Conservation (phyloP, 2,113 vertebrate species). For the Cricetomys ansorgei region DNA sequence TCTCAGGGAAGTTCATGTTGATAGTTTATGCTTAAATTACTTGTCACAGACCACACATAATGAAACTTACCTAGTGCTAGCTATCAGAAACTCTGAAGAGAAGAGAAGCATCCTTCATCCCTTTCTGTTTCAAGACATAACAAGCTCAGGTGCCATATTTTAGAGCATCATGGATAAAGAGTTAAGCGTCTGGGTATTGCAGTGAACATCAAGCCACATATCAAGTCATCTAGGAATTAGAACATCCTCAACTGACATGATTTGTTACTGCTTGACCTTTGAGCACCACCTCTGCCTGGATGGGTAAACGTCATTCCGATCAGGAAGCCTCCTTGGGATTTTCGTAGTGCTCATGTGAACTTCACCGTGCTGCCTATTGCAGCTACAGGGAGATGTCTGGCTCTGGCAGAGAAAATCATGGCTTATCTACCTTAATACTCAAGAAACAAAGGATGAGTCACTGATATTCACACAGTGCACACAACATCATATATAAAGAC, state of each 20-base stretch:
- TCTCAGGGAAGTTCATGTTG: not conserved
- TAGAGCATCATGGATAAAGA: not conserved
- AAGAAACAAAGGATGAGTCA: not conserved
- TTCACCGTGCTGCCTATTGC: not conserved
- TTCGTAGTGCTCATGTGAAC: not conserved
- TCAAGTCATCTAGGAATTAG: not conserved
- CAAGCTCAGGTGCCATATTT: not conserved
- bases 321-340: not conserved
- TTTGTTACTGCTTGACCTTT: not conserved
- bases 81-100: not conserved
- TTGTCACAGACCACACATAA: not conserved
- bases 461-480: not conserved
- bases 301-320: not conserved
- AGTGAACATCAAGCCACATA: not conserved
- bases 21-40: not conserved
- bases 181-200: not conserved
- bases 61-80: not conserved
- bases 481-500: not conserved
- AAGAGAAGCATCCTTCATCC: not conserved
- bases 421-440: not conserved
- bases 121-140: not conserved
- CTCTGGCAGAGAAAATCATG: not conserved
- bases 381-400: not conserved
- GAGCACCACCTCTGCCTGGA: not conserved
- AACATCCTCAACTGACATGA: not conserved